Evolutionary conservation across 2,797 vertebrate species (phyloP).

Genomic region (Liparis tanakae): DNA sequence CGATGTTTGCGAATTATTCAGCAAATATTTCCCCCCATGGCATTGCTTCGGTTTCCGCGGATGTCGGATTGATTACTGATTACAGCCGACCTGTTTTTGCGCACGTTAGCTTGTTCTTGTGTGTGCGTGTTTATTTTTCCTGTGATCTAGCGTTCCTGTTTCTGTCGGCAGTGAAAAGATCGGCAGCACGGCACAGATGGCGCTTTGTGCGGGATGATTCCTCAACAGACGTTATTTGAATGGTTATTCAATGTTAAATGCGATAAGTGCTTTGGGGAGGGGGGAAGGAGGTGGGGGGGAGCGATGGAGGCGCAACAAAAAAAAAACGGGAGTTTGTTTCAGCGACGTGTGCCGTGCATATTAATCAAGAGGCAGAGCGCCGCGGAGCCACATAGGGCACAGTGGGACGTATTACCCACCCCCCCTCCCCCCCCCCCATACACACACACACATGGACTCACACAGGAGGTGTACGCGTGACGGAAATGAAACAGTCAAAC

Average conservation of each 20-base stretch:
- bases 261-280: constrained; percentile 56
- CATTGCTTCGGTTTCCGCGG: constrained; percentile 38
- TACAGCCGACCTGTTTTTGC: constrained; percentile 63
- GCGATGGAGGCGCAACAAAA: constrained; percentile 16
- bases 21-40: constrained; percentile 59
- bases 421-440: constrained; percentile 7
- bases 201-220: constrained; percentile 74
- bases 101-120: constrained; percentile 44
- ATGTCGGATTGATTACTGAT: constrained; percentile 71
- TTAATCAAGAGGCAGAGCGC: constrained; percentile 46
- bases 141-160: constrained; percentile 59
- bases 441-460: constrained; percentile 18
- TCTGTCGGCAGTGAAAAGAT: constrained; percentile 60
- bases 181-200: constrained; percentile 75
- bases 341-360: constrained; percentile 66
- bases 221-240: constrained; percentile 77
- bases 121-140: constrained; percentile 42
- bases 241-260: constrained; percentile 81
- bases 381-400: not conserved
- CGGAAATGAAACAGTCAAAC: constrained; percentile 59
- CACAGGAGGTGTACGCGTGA: constrained; percentile 43
- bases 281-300: not conserved
- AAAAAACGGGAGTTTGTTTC: constrained; percentile 66
- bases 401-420: constrained; percentile 11
- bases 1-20: constrained; percentile 60